phyloP scores from a whole-genome alignment of 2,888 invertebrate genomes.

The Choristoneura rosaceana region DNA sequence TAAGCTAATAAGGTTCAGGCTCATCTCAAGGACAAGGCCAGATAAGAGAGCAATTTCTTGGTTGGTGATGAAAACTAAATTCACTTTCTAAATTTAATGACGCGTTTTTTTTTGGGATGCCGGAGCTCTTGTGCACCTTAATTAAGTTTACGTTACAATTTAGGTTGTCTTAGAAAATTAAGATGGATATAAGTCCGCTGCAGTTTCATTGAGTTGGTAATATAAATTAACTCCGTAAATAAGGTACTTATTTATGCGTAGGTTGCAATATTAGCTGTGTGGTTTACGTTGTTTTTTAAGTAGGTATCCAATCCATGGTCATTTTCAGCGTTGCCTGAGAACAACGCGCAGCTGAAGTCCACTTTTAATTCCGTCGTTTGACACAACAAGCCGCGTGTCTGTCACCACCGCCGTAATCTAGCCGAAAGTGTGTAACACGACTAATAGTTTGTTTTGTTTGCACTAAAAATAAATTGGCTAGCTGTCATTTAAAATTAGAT shows the following conservation, averaged over 20 bases:
- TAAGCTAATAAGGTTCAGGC: conserved; percentile 67
- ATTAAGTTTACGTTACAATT: conserved; percentile 16
- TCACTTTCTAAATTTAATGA: conserved; percentile 10
- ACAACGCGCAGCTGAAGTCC: conserved; percentile 10
- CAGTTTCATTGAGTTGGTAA: background rate
- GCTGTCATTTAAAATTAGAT: conserved; percentile 59
- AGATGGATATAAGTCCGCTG: background rate
- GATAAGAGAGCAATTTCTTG: conserved; percentile 62
- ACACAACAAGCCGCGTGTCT: conserved; percentile 52
- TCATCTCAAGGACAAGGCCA: conserved; percentile 69
- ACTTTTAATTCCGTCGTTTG: conserved; percentile 14
- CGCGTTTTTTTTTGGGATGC: conserved; percentile 14
- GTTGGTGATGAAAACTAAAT: conserved; percentile 20
- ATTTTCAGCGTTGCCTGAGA: conserved; percentile 5
- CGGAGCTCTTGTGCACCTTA: background rate
- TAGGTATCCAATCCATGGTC: background rate
- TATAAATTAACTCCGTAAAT: conserved; percentile 1
- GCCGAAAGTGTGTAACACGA: conserved; percentile 57
- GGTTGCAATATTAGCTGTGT: background rate
- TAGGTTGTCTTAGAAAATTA: conserved; percentile 4
- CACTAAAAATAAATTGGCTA: conserved; percentile 60
- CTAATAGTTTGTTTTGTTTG: conserved; percentile 64
- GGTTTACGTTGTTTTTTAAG: background rate
- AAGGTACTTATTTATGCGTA: background rate
- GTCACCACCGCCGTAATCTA: conserved; percentile 67